phyloP scores from a whole-genome alignment of 2,888 invertebrate genomes.

The Pyrrhopygopsis socrates region DNA sequence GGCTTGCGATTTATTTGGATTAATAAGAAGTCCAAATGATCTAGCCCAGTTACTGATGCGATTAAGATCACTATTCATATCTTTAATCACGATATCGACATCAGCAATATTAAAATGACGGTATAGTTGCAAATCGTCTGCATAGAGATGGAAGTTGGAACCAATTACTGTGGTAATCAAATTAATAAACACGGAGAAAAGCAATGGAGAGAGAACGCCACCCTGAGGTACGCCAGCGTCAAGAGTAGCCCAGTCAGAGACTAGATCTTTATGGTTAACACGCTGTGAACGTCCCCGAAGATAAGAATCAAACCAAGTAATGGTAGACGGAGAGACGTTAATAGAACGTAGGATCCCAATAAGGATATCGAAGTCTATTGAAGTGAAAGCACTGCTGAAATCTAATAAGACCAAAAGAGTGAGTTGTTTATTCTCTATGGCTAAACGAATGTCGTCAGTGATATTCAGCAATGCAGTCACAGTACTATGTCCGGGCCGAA shows the following conservation, averaged over 20 bases:
- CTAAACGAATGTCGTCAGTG: too few relatives aligned
- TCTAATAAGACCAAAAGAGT: conserved; percentile 21
- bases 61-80: background rate
- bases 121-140: background rate
- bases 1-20: conserved; percentile 17
- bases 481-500: background rate
- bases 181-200: background rate
- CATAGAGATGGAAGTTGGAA: background rate
- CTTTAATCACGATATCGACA: background rate
- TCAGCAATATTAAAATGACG: background rate
- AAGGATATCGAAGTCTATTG: conserved; percentile 21
- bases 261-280: background rate
- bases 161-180: background rate
- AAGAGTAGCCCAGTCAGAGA: background rate
- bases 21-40: background rate
- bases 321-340: background rate
- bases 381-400: background rate
- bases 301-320: background rate
- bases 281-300: background rate
- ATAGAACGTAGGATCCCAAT: conserved; percentile 9
- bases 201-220: conserved; percentile 9
- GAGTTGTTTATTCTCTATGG: conserved; percentile 18
- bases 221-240: conserved; percentile 1
- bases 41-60: conserved; percentile 1
- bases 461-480: conserved; percentile 21